Evolutionary conservation across 2,797 vertebrate genomes (phyloP).

Genomic region (Setipinna tenuifilis): DNA sequence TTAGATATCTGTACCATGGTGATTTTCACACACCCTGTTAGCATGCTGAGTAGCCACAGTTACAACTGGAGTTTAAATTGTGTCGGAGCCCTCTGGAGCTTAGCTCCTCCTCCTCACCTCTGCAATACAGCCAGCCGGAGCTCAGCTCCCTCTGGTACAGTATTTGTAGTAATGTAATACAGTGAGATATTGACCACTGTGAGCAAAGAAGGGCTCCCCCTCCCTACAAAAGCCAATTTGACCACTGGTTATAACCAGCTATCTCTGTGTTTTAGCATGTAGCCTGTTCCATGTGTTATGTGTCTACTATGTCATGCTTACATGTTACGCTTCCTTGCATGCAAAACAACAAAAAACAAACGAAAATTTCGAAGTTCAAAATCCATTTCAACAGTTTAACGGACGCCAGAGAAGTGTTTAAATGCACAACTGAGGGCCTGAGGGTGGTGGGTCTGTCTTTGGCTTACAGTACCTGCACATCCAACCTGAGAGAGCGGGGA

Average conservation of each 20-base stretch:
- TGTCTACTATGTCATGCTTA: not conserved
- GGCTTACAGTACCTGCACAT: not conserved
- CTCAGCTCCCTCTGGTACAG: no score
- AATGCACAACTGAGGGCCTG: not conserved
- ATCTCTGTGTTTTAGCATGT: not conserved
- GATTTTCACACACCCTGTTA: not conserved
- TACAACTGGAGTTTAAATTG: no score
- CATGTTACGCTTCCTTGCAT: not conserved
- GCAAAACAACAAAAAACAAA: not conserved
- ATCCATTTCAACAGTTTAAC: not conserved
- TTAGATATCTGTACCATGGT: not conserved
- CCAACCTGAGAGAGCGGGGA: constrained; percentile 14
- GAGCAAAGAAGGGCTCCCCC: no score
- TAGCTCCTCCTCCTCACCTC: no score
- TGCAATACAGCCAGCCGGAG: no score
- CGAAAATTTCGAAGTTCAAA: constrained; percentile 5
- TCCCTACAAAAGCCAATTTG: no score
- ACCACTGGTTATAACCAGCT: not conserved
- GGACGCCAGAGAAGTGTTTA: not conserved
- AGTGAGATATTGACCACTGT: no score
- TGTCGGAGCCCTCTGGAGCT: no score
- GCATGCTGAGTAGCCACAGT: no score
- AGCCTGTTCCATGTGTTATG: not conserved
- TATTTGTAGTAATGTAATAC: no score
- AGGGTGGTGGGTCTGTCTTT: not conserved